Conservation (phyloP, 2,888 invertebrate genomes). For the Ephialtes manifestator region DNA sequence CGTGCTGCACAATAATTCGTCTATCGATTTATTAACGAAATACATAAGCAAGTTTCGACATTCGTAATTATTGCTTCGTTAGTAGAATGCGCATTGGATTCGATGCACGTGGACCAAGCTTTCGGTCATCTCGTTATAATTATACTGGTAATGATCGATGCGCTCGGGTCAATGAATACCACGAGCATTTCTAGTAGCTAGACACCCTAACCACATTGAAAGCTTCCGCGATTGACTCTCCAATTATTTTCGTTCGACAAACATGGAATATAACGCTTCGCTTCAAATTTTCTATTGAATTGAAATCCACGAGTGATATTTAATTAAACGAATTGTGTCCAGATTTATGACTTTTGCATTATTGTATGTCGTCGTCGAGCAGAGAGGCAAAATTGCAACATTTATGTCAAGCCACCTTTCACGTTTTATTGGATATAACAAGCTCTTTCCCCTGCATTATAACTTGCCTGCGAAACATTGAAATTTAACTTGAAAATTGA, state of each 20-base stretch:
- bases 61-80: slow-evolving; percentile 32
- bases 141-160: slow-evolving; percentile 36
- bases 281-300: slow-evolving; percentile 45
- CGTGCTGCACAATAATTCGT: background rate
- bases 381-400: background rate
- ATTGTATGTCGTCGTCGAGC: background rate
- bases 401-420: background rate
- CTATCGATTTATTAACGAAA: slow-evolving; percentile 28
- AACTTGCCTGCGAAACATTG: background rate
- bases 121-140: slow-evolving; percentile 35
- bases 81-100: slow-evolving; percentile 1
- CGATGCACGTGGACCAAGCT: background rate
- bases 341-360: slow-evolving; percentile 22
- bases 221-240: slow-evolving; percentile 48
- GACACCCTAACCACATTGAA: slow-evolving; percentile 44
- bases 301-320: slow-evolving; percentile 52
- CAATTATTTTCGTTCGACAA: slow-evolving; percentile 66
- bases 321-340: slow-evolving; percentile 53
- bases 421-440: background rate
- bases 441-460: background rate
- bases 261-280: slow-evolving; percentile 42
- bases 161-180: background rate
- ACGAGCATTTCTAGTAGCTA: background rate
- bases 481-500: background rate
- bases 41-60: background rate